Evolutionary conservation across 2,888 invertebrate species (phyloP), one percentile per base, ranked within the genome.

Genomic region (Dicyrtomina minuta): DNA sequence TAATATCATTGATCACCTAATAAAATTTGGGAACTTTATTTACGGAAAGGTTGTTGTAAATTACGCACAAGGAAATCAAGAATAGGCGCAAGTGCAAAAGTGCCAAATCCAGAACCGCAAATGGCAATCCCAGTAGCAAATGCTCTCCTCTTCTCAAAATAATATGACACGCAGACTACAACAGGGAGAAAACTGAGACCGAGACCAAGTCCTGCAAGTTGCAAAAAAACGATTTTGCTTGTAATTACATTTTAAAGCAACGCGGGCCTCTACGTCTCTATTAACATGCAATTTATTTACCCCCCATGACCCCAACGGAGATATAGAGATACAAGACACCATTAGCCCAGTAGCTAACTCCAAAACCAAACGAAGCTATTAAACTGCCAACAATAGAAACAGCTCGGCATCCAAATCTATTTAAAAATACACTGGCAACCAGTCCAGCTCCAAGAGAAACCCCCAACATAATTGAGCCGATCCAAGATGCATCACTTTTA

Each of bases 181-280:
- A 98, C 97, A 0, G 98, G 98, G 70, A 98, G 86, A 82, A 98
- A 99, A 81, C 99, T 96, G 74, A 99, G 87, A 0, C 98, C 97
- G 79, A 98, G 93, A 17, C 98, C 98, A 60, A 96, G 83, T 51
- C 97, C 97, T 88, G 80, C 3, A 81, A 78, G n/a, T n/a, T n/a
- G n/a, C n/a, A n/a, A n/a, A n/a, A n/a, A n/a, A n/a, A n/a, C n/a
- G n/a, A n/a, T n/a, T n/a, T n/a, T n/a, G n/a, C n/a, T n/a, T n/a
- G n/a, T n/a, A 43, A 43, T 13, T 20, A 8, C n/a, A n/a, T n/a
- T n/a, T n/a, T n/a, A n/a, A n/a, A n/a, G n/a, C n/a, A n/a, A n/a
- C n/a, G n/a, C n/a, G n/a, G n/a, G n/a, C n/a, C n/a, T n/a, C n/a
- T n/a, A n/a, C n/a, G n/a, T n/a, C n/a, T n/a, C n/a, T n/a, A n/a